Percentiles rank a stretch among this genome's conserved stretches.
phyloP scores from a whole-genome alignment of 2,797 vertebrate genomes.

The Fratercula arctica region DNA sequence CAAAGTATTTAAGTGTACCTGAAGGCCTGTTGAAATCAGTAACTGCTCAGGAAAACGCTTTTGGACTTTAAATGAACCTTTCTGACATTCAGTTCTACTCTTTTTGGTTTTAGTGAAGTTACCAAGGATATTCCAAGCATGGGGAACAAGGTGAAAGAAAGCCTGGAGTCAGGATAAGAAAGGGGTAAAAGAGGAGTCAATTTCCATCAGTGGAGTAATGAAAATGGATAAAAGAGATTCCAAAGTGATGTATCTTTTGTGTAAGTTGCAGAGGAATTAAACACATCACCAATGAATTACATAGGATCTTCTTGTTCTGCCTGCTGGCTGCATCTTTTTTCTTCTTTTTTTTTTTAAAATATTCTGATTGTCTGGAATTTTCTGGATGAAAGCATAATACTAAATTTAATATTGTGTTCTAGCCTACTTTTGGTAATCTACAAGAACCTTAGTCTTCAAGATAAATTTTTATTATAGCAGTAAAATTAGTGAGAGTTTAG shows the following conservation, averaged over 20 bases:
- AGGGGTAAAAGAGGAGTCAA: neutral
- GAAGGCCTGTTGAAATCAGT: neutral
- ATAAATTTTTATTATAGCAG: neutral
- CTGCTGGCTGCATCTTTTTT: neutral
- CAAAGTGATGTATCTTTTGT: neutral
- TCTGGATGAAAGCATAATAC: neutral
- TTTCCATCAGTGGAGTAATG: neutral
- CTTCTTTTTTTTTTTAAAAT: accelerated
- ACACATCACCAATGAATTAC: accelerated
- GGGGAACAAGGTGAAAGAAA: neutral
- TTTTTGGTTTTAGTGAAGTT: neutral
- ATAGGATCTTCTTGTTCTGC: neutral
- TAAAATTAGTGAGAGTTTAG: neutral
- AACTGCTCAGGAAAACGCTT: neutral
- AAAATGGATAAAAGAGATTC: neutral
- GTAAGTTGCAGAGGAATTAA: neutral
- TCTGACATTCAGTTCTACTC: neutral
- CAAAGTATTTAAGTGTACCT: neutral
- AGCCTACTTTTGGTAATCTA: neutral
- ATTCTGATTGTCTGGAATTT: neutral
- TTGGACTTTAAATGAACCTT: neutral
- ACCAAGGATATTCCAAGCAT: neutral
- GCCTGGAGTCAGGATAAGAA: neutral
- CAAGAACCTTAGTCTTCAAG: neutral
- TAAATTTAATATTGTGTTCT: neutral